Percentiles rank a stretch among this genome's conserved stretches.
Evolutionary conservation across 2,113 vertebrate genomes (phyloP).

Genomic region (Abramis brama): DNA sequence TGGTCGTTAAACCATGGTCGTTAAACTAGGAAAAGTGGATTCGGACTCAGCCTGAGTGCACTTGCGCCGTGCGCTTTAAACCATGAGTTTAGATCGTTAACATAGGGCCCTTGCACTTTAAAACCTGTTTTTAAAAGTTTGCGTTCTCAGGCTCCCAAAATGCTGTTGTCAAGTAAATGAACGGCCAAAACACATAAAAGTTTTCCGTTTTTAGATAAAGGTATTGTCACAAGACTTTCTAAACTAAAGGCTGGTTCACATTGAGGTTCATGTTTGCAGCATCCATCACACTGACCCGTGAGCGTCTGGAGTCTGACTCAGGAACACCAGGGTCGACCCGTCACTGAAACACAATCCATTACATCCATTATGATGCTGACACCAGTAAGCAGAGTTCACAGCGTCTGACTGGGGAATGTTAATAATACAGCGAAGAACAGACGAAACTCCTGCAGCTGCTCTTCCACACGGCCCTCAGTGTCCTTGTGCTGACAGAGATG

Average conservation of each 20-base stretch:
- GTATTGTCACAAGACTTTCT: not conserved
- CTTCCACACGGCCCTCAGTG: not conserved
- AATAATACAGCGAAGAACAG: not conserved
- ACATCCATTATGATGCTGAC: conserved; percentile 63
- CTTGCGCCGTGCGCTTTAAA: too few species aligned
- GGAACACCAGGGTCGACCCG: conserved; percentile 53
- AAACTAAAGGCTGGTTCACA: conserved; percentile 42
- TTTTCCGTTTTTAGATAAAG: too few species aligned
- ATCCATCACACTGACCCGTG: conserved; percentile 67
- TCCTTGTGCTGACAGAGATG: conserved; percentile 19
- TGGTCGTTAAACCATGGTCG: too few species aligned
- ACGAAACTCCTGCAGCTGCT: conserved; percentile 41
- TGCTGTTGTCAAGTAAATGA: too few species aligned
- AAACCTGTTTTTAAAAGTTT: too few species aligned
- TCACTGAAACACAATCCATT: conserved; percentile 55
- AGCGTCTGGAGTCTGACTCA: not conserved
- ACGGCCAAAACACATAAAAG: too few species aligned
- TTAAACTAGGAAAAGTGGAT: too few species aligned
- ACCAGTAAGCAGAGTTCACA: conserved; percentile 33
- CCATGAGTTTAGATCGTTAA: too few species aligned
- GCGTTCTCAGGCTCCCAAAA: too few species aligned
- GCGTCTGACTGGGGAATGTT: conserved; percentile 1
- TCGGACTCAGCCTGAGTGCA: too few species aligned
- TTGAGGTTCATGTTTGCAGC: conserved; percentile 42
- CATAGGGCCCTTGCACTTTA: too few species aligned